Percentiles rank a stretch among this genome's conserved stretches.
Evolutionary conservation across 2,797 vertebrate genomes (phyloP).

Genomic region (Pipistrellus pygmaeus): DNA sequence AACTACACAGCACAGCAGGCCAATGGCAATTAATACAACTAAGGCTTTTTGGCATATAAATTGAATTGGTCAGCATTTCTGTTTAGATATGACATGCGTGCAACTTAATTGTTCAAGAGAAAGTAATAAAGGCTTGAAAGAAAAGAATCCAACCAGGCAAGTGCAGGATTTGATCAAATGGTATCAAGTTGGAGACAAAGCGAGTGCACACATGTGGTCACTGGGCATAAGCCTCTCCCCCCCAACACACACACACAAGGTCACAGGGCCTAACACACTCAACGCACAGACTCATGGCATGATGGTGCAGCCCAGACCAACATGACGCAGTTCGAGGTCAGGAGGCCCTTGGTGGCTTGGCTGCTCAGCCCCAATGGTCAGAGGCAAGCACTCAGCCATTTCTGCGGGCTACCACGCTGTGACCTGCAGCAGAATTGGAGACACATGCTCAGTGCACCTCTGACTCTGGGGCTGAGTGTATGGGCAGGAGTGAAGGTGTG

Average conservation of each 20-base stretch:
- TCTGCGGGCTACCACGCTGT: constrained; percentile 27
- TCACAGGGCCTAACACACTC: not conserved
- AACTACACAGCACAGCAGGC: not conserved
- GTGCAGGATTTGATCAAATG: not conserved
- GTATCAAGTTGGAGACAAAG: not conserved
- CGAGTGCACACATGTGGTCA: not conserved
- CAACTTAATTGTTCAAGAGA: not conserved
- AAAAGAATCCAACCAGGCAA: constrained; percentile 50
- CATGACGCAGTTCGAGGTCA: not conserved
- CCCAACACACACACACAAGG: fast-evolving
- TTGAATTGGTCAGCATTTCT: not conserved
- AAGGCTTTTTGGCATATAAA: not conserved
- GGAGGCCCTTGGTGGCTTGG: not conserved
- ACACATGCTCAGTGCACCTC: constrained; percentile 10
- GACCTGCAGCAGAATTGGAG: constrained; percentile 38
- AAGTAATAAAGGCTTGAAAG: constrained; percentile 21
- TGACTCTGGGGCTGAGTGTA: not conserved
- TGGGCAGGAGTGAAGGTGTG: not conserved
- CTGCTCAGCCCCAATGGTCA: not conserved
- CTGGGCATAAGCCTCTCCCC: not conserved
- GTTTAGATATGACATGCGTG: not conserved
- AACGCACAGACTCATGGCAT: not conserved
- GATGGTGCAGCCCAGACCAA: not conserved
- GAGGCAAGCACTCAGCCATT: constrained; percentile 17
- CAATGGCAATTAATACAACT: not conserved